Base-by-base conservation (phyloP, 2,113 vertebrate species). In the Corythornis cristatus region DNA sequence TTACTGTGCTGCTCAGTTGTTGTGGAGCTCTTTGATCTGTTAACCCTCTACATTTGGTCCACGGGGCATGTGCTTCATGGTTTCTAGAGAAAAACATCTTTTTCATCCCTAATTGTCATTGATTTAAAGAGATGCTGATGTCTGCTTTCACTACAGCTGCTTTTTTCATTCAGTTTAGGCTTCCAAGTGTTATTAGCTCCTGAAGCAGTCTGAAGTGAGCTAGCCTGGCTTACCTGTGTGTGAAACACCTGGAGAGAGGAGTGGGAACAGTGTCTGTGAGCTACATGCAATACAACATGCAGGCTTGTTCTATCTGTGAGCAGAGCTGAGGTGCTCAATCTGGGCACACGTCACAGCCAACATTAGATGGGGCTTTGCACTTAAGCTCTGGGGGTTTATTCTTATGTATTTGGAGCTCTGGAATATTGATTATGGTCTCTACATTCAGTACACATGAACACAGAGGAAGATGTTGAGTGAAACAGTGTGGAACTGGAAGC, bases 91-190 rank as follows among this genome's bases (percentile, higher is more conserved):
- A 93, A 60, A 74, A 9, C 3, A 5, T n/a, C 5, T 11, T 67
- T 67, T 85, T 17, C 25, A 22, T 6, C 8, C 0, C 0, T 6
- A 29, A 8, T 12, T 73, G 28, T 7, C 5, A 18, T 2, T 18
- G 6, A 2, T 46, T 15, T 75, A 21, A 18, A 56, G 45, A 65
- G 28, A 23, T 23, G 15, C 21, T 29, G 17, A 13, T 7, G 13
- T 33, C 64, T 67, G 51, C 31, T 46, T 42, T 43, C 37, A 18
- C 25, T 20, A 0, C 25, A 68, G 48, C 48, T 35, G 28, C 15
- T 45, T 29, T 51, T 19, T 66, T 35, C 19, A 58, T 35, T 45
- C 29, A 21, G 15, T n/a, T 19, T 19, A 5, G 26, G 48, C 31
- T 74, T 68, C 42, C 8, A 29, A n/a, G 19, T 25, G 61, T 62